These are phyloP conservation scores for Hirtodrosophila histrioides DNA, from an alignment of 2,888 invertebrate species.

Conservation along the genomic window DNA sequence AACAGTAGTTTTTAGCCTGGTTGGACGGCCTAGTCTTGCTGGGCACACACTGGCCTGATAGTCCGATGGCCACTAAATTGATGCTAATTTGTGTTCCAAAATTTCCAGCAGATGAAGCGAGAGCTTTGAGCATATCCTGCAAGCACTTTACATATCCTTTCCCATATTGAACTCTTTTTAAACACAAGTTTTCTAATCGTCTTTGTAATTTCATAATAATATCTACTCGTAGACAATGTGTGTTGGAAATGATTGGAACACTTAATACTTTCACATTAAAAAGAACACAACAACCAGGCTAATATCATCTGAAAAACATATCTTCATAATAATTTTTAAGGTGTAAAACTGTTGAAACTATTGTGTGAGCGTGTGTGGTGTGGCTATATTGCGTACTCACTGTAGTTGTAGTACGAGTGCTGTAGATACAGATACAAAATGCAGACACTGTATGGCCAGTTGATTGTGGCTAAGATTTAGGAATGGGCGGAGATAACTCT, in stretches of 20 bases:
- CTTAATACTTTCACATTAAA: slow-evolving; percentile 47
- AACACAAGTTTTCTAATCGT: slow-evolving; percentile 45
- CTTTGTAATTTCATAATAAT: slow-evolving; percentile 59
- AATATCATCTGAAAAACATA: slow-evolving; percentile 85
- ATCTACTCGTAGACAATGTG: neutral
- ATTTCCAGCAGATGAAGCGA: slow-evolving; percentile 16
- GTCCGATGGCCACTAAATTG: slow-evolving; percentile 46
- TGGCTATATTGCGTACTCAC: slow-evolving; percentile 9
- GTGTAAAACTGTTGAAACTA: slow-evolving; percentile 68
- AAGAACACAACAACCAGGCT: slow-evolving; percentile 80
- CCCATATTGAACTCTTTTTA: slow-evolving; percentile 26
- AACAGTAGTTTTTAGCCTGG: slow-evolving; percentile 80
- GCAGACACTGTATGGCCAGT: slow-evolving; percentile 6
- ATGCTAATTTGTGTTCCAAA: slow-evolving; percentile 10
- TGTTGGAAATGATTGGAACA: slow-evolving; percentile 28
- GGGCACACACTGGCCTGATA: slow-evolving; percentile 81
- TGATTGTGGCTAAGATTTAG: slow-evolving; percentile 36
- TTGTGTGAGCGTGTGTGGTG: slow-evolving; percentile 43
- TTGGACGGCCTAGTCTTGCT: slow-evolving; percentile 57
- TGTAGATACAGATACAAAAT: slow-evolving; percentile 11
- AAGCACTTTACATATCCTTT: slow-evolving; percentile 51
- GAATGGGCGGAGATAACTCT: slow-evolving; percentile 36
- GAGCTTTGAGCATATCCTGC: slow-evolving; percentile 43
- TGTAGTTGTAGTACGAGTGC: slow-evolving; percentile 18
- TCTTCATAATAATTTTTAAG: slow-evolving; percentile 84